Evolutionary conservation across 2,888 invertebrate genomes (phyloP).

Genomic region (Stenichneumon culpator): DNA sequence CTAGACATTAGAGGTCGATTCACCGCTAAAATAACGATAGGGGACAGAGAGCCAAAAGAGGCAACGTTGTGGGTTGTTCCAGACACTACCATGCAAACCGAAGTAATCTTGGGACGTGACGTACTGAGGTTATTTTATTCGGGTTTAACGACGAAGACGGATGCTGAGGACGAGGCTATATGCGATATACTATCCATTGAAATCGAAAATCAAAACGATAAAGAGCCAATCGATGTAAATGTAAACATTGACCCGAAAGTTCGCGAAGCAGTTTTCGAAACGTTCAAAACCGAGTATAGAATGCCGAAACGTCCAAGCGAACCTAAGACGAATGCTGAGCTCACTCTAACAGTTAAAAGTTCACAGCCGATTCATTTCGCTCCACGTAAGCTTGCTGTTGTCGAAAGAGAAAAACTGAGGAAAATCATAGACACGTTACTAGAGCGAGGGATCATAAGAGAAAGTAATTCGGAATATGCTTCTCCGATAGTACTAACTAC

Average conservation of each 20-base stretch:
- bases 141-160: neutral
- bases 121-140: neutral
- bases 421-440: conserved; percentile 30
- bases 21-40: neutral
- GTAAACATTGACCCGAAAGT: too few species aligned
- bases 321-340: conserved; percentile 20
- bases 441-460: neutral
- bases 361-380: conserved; percentile 39
- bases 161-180: too few species aligned
- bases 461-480: neutral
- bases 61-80: neutral
- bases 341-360: conserved; percentile 29
- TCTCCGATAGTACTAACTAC: neutral
- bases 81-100: neutral
- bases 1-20: neutral
- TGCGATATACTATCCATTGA: too few species aligned
- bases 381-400: conserved; percentile 42
- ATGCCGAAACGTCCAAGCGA: conserved; percentile 7
- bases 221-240: neutral
- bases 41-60: neutral
- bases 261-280: too few species aligned
- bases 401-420: conserved; percentile 24
- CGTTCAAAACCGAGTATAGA: neutral
- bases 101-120: neutral
- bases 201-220: too few species aligned